phyloP scores from a whole-genome alignment of 2,888 invertebrate genomes.

The Chloroclysta siterata region DNA sequence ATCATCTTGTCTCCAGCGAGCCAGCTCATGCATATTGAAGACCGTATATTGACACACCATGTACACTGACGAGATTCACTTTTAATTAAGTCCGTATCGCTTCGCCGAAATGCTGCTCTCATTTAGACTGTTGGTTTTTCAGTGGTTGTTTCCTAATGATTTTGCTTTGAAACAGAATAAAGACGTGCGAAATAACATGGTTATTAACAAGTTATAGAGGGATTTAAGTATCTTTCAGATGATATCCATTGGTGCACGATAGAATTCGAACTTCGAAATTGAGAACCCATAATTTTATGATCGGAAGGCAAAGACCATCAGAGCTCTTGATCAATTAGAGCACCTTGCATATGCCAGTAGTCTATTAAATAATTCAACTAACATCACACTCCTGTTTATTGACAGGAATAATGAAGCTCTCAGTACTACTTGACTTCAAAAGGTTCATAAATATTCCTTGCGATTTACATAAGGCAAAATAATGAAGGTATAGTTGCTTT shows the following conservation, averaged over 20 bases:
- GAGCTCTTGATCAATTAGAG: not conserved
- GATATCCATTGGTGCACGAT: not conserved
- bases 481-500: slow-evolving; percentile 23
- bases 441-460: slow-evolving; percentile 12
- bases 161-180: not conserved
- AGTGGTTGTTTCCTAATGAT: not conserved
- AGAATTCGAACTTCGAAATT: not conserved
- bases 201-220: too few relatives aligned
- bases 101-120: not conserved
- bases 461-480: slow-evolving; percentile 22
- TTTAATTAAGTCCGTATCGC: slow-evolving; percentile 25
- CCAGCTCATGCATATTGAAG: slow-evolving; percentile 30
- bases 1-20: slow-evolving; percentile 25
- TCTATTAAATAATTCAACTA: not conserved
- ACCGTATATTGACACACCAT: slow-evolving; percentile 23
- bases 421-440: slow-evolving; percentile 2
- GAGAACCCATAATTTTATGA: too few relatives aligned
- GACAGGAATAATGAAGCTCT: slow-evolving; percentile 1
- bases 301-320: not conserved
- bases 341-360: not conserved
- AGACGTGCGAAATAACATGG: too few relatives aligned
- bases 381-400: not conserved
- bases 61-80: slow-evolving; percentile 19
- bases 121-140: not conserved
- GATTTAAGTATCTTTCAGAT: too few relatives aligned